Base-by-base conservation (phyloP, 2,797 vertebrate species). In the Acomys russatus region DNA sequence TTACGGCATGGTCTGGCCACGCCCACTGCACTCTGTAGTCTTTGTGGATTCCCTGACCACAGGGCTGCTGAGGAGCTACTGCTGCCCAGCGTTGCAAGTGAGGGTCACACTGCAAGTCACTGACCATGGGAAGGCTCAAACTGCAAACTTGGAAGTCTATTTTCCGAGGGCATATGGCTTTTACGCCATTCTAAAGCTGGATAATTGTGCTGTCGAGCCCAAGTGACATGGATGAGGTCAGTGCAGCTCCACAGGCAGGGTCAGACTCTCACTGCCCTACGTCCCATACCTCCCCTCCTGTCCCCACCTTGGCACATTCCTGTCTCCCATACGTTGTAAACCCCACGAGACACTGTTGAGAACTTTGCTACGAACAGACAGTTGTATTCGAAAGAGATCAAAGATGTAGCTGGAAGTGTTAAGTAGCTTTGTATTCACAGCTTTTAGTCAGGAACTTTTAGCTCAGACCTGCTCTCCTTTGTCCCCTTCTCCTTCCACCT, bases 371-470 rank as follows among this genome's bases (percentile, higher is more conserved):
- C 3, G 9, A 49, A 49, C 23, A 59, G 49, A 68, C 18, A 23
- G 33, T 28, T 51, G 38, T 28, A 63, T 76, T 70, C 71, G n/a
- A 56, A 44, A 82, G 88, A 44, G 6, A 44, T 35, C 77, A 49
- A 88, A 78, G 71, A 44, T 9, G 4, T 0, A 56, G 78, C 11
- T n/a, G 44, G 44, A 71, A 61, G 51, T 14, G 10, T 8, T 44
- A 14, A 14, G 22, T 4, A 11, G 54, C 70, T 12, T 0, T 5
- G 0, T 1, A 4, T n/a, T 17, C 33, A 11, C 20, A n/a, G 20
- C 25, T 30, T 28, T 56, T 22, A 49, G 35, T 54, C 78, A 3
- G 20, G 20, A 15, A 4, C 15, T 88, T 38, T 63, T 6, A n/a
- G 63, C 9, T 17, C 4, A 1, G 78, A 10, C 28, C 73, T 9